Base-by-base conservation (phyloP, 2,113 vertebrate genomes). In the Noctilio leporinus region DNA sequence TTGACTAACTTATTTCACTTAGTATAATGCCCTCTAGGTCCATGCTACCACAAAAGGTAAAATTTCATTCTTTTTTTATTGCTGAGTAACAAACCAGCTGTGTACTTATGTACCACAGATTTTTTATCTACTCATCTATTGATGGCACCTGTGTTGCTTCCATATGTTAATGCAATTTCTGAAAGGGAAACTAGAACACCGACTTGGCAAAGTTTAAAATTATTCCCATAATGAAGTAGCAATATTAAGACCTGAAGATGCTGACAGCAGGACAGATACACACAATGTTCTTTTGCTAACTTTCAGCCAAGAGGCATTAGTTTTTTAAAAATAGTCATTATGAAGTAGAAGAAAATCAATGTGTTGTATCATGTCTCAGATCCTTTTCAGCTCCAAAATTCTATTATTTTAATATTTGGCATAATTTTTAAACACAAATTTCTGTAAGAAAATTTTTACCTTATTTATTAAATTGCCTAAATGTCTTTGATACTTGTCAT, bases 391-490 rank as follows among this genome's bases (percentile, higher is more conserved):
- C 22, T 59, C 59, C 16, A 62, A 78, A 70, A 78, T 80, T 87
- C 30, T 76, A 47, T 70, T 28, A 77, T 51, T 51, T 59, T 89
- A 93, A 62, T 69, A 77, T 82, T 10, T 93, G 77, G 24, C 55
- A 94, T 40, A 81, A 24, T 59, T 94, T 87, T 28, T 73, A 45
- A 91, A 89, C 38, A 65, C 20, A 84, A 30, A 77, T 75, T 82
- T 92, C 62, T 67, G 2, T 69, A 51, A 81, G 62, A 80, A 88
- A 47, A 67, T 67, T 0, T 86, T 43, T 95, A 98, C 97, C 98
- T 98, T 97, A 70, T 95, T 89, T 83, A 93, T 94, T 72, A 97
- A 88, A 86, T 64, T 97, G 80, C 96, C 95, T 78, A 98, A 47
- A 14, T 96, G 77, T 81, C 85, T 96, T 51, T 95, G 95, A 95